Evolutionary conservation across 2,888 invertebrate species (phyloP), one percentile per base, ranked within the genome.

Genomic region (Oegoconia quadripuncta): DNA sequence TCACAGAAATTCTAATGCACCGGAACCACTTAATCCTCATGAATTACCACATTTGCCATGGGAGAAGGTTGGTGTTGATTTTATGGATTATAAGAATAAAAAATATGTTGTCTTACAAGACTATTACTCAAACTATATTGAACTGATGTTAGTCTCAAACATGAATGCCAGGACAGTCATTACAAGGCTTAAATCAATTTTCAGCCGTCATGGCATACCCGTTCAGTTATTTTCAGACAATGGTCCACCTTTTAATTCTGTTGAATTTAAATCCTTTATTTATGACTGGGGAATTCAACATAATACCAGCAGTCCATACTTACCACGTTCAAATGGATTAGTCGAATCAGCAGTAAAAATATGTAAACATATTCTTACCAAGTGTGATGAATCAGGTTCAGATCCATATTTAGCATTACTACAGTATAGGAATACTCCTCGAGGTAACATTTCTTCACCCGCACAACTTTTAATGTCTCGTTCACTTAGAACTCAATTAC

Each of bases 51-150:
- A 9, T 31, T 26, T 43, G 3, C 50, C 48, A 7, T 50, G 48
- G 52, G 41, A 47, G 42, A 49, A 47, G 34, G 43, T 48, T 39
- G 49, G 48, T 37, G 38, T 51, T 13, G 50, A 51, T 51, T 48
- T 46, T 38, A 27, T 53, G 23, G 41, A 48, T 28, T 46, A 37
- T 44, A 48, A 50, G 33, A 14, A 17, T 28, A 39, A 43, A 36
- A 50, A 42, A 44, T 45, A 42, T 29, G 20, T 48, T 20, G 43
- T 48, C 9, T 11, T 48, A 4, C 33, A 44, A 33, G 53, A 49
- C 39, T 52, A 50, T 44, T 55, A 46, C 31, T 55, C 55, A 27
- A 51, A 53, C 28, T 53, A 34, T 36, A 48, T 51, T 34, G 51
- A 50, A 41, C 37, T 35, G 39, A 5, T 17, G 9, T 9, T 47